These are phyloP conservation scores for Halictus rubicundus DNA, from an alignment of 1,140 invertebrate species.

Conservation along the genomic window DNA sequence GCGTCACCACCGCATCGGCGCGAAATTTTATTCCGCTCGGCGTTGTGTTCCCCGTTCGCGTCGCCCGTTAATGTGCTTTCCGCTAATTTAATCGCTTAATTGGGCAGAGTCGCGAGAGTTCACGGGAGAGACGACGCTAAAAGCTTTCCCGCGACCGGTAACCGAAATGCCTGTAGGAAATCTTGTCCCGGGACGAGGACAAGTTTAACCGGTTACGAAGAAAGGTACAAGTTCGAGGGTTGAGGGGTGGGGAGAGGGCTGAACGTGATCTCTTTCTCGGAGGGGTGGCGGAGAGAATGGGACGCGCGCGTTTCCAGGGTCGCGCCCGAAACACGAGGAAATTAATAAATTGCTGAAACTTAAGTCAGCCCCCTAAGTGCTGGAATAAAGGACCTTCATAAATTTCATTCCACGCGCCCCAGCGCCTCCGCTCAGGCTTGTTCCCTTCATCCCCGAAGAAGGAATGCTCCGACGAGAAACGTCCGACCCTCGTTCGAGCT, in stretches of 20 bases:
- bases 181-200: background rate
- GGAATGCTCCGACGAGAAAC: slow-evolving; percentile 41
- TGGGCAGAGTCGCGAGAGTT: background rate
- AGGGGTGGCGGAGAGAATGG: slow-evolving; percentile 21
- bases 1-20: too few species aligned
- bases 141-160: background rate
- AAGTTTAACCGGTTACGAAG: slow-evolving; percentile 9
- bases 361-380: slow-evolving; percentile 70
- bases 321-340: slow-evolving; percentile 68
- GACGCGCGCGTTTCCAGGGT: slow-evolving; percentile 43
- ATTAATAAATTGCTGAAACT: slow-evolving; percentile 78
- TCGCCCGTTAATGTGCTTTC: background rate
- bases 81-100: background rate
- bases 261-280: slow-evolving; percentile 48
- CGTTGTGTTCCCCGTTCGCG: background rate
- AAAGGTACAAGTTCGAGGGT: background rate
- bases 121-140: background rate
- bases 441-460: slow-evolving; percentile 58
- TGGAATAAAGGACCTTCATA: slow-evolving; percentile 73
- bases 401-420: slow-evolving; percentile 71
- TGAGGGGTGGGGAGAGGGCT: background rate
- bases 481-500: slow-evolving; percentile 27
- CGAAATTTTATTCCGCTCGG: background rate
- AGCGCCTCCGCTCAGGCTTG: slow-evolving; percentile 48
- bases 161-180: background rate